These are phyloP conservation scores for Drosophila cardini DNA, from an alignment of 1,140 invertebrate species.

Conservation along the genomic window DNA sequence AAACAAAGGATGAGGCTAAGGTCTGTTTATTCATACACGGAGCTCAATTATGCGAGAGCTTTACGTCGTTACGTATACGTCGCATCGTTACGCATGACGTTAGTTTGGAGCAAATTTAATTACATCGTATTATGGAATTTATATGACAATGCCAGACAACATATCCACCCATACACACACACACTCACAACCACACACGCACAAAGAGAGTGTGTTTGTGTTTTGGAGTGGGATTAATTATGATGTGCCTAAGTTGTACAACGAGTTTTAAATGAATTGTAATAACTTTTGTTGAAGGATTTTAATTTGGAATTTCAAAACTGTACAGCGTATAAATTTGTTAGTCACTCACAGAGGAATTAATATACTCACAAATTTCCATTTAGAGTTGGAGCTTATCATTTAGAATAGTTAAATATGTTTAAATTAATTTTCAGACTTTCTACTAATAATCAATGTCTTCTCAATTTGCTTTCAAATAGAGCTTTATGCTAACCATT, in stretches of 20 bases:
- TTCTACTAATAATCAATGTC: background rate
- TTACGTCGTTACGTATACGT: slow-evolving; percentile 55
- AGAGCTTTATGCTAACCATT: slow-evolving; percentile 14
- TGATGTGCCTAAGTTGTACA: slow-evolving; percentile 77
- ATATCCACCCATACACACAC: slow-evolving; percentile 13
- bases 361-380: slow-evolving; percentile 12
- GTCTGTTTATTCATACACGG: slow-evolving; percentile 44
- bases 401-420: background rate
- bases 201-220: slow-evolving; percentile 16
- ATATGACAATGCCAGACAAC: slow-evolving; percentile 70
- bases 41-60: slow-evolving; percentile 73
- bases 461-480: slow-evolving; percentile 5
- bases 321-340: slow-evolving; percentile 72
- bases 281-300: slow-evolving; percentile 84
- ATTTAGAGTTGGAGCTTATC: background rate
- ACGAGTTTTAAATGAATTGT: slow-evolving; percentile 81
- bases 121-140: slow-evolving; percentile 84
- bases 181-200: slow-evolving; percentile 17
- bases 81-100: slow-evolving; percentile 58
- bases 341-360: slow-evolving; percentile 18
- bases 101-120: slow-evolving; percentile 82
- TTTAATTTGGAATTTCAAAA: slow-evolving; percentile 80
- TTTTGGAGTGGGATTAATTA: slow-evolving; percentile 79
- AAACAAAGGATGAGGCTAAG: slow-evolving; percentile 1
- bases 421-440: background rate